Base-by-base conservation (phyloP, 2,888 invertebrate species). In the Anticlea derivata region DNA sequence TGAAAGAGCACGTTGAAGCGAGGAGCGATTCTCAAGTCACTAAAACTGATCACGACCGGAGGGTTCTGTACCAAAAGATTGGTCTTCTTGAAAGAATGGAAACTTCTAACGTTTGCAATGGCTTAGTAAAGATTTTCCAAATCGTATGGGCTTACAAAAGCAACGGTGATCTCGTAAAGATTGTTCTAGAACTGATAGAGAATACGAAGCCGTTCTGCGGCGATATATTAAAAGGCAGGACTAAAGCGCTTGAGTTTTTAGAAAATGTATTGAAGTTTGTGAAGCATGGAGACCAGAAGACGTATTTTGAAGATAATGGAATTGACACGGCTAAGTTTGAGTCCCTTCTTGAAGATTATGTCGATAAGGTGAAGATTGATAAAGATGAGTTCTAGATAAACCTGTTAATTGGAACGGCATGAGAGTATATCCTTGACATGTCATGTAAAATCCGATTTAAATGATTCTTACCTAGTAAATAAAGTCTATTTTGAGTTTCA, bases 51-150 rank as follows among this genome's bases (percentile, higher is more conserved):
- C 55, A 61, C 0, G 73, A 80, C 1, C 73, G 61, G 4, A 31
- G 69, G 1, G 66, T 66, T 23, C 39, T 76, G 7, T 89, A 89
- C 46, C 67, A 78, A 48, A 75, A 70, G 44, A 82, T 85, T 29
- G 88, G 86, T 23, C 67, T 88, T 0, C 55, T 87, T 0, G 86
- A 89, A 54, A 68, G 73, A 5, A 60, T 87, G 61, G 70, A 78
- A 0, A 78, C 78, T 0, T 60, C 75, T 0, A 49, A 49, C 0
- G 69, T 82, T 0, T 89, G 89, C 26, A 72, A 78, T 23, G 86
- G 86, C 0, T 50, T 89, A 7, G 41, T 86, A 0, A 73, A 80
- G 4, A 74, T 86, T 10, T 80, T 85, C 34, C 60, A 61, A 29
- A 56, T 61, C 0, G 56, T 72, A 0, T 77, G 75, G 69, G 54